These are phyloP conservation scores for Agrochola circellaris DNA, from an alignment of 2,888 invertebrate genomes.

Conservation along the genomic window DNA sequence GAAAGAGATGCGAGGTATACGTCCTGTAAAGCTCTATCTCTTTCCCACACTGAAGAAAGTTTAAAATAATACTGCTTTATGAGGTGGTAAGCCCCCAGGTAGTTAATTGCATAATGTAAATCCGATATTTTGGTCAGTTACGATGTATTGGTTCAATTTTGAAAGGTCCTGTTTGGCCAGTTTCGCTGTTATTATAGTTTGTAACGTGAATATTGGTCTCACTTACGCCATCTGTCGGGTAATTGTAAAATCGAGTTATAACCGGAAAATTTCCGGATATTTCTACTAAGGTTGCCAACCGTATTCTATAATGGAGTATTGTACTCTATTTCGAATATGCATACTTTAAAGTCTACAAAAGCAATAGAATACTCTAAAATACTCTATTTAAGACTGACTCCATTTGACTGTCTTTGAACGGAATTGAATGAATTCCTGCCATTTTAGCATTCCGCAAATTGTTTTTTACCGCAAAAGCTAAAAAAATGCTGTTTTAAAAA, in stretches of 20 bases:
- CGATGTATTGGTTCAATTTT: conserved; percentile 4
- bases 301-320: neutral
- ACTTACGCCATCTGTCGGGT: conserved; percentile 30
- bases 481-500: neutral
- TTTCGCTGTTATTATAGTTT: neutral
- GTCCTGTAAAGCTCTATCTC: no score
- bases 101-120: conserved; percentile 19
- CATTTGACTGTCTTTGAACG: neutral
- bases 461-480: no score
- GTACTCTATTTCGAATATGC: neutral
- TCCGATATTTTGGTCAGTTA: conserved; percentile 33
- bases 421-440: neutral
- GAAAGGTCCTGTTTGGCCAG: neutral
- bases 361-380: neutral
- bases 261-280: neutral
- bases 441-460: neutral
- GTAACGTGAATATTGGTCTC: neutral
- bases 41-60: no score
- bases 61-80: no score
- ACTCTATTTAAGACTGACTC: neutral
- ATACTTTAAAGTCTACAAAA: no score
- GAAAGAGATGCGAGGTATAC: no score
- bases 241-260: neutral
- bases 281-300: neutral
- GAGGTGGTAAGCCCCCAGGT: no score